Evolutionary conservation across 2,888 invertebrate species (phyloP).

Genomic region (Oscheius onirici): DNA sequence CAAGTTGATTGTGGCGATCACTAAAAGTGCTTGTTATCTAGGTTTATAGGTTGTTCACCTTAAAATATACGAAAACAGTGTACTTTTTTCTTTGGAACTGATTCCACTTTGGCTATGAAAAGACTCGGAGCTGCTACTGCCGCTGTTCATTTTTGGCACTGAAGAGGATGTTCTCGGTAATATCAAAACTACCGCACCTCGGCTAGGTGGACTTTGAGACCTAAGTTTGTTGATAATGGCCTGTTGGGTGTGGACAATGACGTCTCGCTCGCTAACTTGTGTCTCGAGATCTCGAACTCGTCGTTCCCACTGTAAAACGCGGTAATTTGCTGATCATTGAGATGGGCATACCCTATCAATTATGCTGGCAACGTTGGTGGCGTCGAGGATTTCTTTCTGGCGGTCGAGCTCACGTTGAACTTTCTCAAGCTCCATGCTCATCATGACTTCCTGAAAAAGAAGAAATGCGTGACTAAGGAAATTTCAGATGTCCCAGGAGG

Average conservation of each 20-base stretch:
- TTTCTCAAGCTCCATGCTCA: conserved; percentile 52
- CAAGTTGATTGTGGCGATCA: conserved; percentile 47
- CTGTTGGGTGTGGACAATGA: conserved; percentile 57
- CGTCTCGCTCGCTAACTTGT: conserved; percentile 53
- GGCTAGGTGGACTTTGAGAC: conserved; percentile 33
- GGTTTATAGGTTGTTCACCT: conserved; percentile 30
- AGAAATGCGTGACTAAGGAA: neutral
- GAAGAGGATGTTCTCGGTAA: neutral
- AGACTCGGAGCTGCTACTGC: conserved; percentile 50
- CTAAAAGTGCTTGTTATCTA: conserved; percentile 19
- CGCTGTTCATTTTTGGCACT: conserved; percentile 33
- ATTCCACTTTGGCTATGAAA: conserved; percentile 35
- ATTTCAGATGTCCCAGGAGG: no score
- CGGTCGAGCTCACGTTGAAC: conserved; percentile 50
- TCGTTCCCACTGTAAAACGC: conserved; percentile 51
- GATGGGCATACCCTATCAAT: conserved; percentile 42
- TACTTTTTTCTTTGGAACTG: conserved; percentile 13
- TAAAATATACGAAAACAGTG: conserved; percentile 39
- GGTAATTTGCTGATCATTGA: neutral
- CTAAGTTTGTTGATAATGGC: conserved; percentile 54
- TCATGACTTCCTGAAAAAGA: conserved; percentile 41
- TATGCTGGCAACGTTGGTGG: conserved; percentile 45
- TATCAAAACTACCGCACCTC: conserved; percentile 12
- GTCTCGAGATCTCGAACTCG: conserved; percentile 53
- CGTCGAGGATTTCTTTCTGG: conserved; percentile 46